Evolutionary conservation across 2,888 invertebrate species (phyloP), one percentile per base, ranked within the genome.

Genomic region (Drosophila rellima): DNA sequence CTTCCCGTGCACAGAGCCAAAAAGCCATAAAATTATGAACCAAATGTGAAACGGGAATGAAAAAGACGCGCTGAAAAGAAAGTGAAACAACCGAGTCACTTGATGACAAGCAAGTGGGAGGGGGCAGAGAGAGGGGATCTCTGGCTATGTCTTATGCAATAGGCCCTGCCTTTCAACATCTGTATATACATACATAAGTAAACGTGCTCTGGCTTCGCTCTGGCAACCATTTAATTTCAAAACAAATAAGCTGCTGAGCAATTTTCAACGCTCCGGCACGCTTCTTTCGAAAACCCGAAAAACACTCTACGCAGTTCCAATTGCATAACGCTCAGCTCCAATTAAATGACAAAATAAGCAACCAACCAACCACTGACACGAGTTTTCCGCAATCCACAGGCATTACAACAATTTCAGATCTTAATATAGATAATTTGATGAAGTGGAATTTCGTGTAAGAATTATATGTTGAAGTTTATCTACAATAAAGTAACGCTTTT

Each of bases 261-360:
- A 89, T 86, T 86, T 88, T 89, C 72, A 86, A 89, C 89, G 85
- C 85, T 88, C 67, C 60, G 85, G 70, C 63, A 72, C 73, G 72
- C 67, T 67, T 88, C 73, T 84, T 68, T 78, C 67, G 60, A 64
- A 68, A 77, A 17, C 29, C 39, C 48, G 7, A 11, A 54, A 61
- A 31, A 45, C 15, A 39, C 7, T 55, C 37, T 23, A 52, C 18
- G 52, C 20, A 11, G 15, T 8, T 57, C 52, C 44, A 62, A 61
- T 89, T 89, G 72, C 89, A 80, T 82, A 89, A 85, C 39, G 13
- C 37, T 17, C 15, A 0, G 0, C 37, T 13, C 59, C 60, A 88
- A 86, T 75, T 73, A 74, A 78, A 69, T 70, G 69, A 54, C 77
- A 78, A 67, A 70, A 63, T 44, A 51, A 20, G 68, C 72, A 72